Evolutionary conservation across 2,888 invertebrate species (phyloP), one percentile per base, ranked within the genome.

Genomic region (Mesodorylaimus sp.): DNA sequence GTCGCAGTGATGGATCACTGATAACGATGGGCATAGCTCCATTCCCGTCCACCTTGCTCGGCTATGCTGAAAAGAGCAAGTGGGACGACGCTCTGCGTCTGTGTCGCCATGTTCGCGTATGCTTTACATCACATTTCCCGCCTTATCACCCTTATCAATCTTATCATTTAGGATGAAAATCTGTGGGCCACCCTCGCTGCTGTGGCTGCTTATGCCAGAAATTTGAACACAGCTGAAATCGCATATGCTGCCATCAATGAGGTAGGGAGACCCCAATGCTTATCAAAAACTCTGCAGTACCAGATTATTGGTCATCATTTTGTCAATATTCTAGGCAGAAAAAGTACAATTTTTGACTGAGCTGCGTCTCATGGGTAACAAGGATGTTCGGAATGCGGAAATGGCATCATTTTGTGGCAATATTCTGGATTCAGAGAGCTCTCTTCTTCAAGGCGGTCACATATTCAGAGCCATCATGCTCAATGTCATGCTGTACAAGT

Each of bases 171-270:
- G 63, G 64, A 65, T 46, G 62, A 63, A 42, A 55, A 58, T n/a
- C 70, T 91, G 19, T 97, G 95, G 95, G 84, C 89, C 0, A 86
- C 86, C 56, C 73, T 95, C 57, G 95, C 93, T 0, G 86, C 87
- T 0, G 74, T 91, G 66, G 81, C 95, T 1, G 83, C 84, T 51
- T 80, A 84, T 56, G 79, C 80, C 53, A 81, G 81, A 64, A 83
- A 91, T 60, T 69, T 89, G 48, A 78, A 80, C 52, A 80, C 87
- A 3, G 89, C 93, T 19, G 93, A 95, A 71, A 84, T 91, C 63
- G 87, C 91, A 0, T 97, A 87, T 67, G 83, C 89, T 7, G 82
- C 83, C 10, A 80, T 88, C n/a, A 75, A 80, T 59, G 79, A 84
- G 69, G 79, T 69, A 54, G 45, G 28, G 25, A 36, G 10, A 19